Percentiles rank a stretch among this genome's conserved stretches.
phyloP scores from a whole-genome alignment of 2,113 vertebrate species.

The Eleginops maclovinus region DNA sequence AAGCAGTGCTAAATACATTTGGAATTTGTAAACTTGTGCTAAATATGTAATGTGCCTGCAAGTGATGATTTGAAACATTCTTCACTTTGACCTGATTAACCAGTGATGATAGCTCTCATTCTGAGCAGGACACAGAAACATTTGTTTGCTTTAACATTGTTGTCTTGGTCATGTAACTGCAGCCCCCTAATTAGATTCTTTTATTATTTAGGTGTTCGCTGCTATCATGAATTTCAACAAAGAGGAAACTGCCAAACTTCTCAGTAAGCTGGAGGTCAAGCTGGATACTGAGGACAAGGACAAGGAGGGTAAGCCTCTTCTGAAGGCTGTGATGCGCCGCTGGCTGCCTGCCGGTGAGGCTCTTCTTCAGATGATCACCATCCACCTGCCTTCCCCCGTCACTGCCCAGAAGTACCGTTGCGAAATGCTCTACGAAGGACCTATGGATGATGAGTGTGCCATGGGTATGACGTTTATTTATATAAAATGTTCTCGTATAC shows the following conservation, averaged over 20 bases:
- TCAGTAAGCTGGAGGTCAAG: conserved; percentile 94
- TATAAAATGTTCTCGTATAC: not conserved
- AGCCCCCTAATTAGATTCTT: not conserved
- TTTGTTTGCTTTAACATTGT: not conserved
- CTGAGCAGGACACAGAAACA: conserved; percentile 80
- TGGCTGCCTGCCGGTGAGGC: conserved; percentile 97
- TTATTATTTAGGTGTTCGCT: conserved; percentile 87
- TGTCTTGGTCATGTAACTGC: not conserved
- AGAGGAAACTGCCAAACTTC: conserved; percentile 90
- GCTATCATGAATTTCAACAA: conserved; percentile 97
- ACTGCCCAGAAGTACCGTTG: conserved; percentile 97
- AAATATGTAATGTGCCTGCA: conserved; percentile 37
- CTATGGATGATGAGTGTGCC: conserved; percentile 93
- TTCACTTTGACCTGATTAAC: conserved; percentile 91
- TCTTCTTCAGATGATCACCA: conserved; percentile 97
- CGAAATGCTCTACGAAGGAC: conserved; percentile 96
- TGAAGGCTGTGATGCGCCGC: conserved; percentile 97
- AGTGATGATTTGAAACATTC: conserved; percentile 89
- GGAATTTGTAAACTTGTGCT: not conserved
- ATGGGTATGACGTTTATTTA: conserved; percentile 85
- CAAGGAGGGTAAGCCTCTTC: conserved; percentile 93
- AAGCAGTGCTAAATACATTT: not conserved
- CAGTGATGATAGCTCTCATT: conserved; percentile 84
- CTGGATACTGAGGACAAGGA: conserved; percentile 92
- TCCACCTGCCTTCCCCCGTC: conserved; percentile 95